Conservation (phyloP, 2,888 invertebrate species). For the Epiblema foenella region DNA sequence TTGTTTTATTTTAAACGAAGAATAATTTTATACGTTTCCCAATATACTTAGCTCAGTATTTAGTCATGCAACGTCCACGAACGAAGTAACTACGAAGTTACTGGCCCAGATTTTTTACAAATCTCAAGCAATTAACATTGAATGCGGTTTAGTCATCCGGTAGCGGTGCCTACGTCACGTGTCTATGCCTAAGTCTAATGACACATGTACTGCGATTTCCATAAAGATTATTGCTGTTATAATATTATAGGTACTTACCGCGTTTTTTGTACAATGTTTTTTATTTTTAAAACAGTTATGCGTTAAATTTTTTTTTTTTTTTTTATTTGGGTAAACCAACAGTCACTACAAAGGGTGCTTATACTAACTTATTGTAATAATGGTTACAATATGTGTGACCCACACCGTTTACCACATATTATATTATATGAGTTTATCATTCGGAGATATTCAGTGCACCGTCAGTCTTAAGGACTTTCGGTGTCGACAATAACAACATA, state of each 20-base stretch:
- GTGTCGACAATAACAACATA: no score
- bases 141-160: constrained; percentile 37
- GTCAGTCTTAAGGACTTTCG: no score
- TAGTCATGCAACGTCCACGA: constrained; percentile 10
- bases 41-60: constrained; percentile 8
- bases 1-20: constrained; percentile 10
- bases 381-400: no score
- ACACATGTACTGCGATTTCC: constrained; percentile 15
- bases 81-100: constrained; percentile 16
- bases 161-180: constrained; percentile 24
- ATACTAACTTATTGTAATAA: no score
- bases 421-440: no score
- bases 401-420: no score
- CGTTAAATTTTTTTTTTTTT: no score
- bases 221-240: constrained; percentile 5
- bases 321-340: no score
- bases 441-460: no score
- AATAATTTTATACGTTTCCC: constrained; percentile 8
- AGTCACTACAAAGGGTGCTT: no score
- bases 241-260: not conserved
- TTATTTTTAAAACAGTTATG: not conserved
- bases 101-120: constrained; percentile 35
- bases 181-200: constrained; percentile 19
- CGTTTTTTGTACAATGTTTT: not conserved
- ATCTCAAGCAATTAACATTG: constrained; percentile 42